phyloP scores from a whole-genome alignment of 2,113 vertebrate genomes.

The Tinamus guttatus region DNA sequence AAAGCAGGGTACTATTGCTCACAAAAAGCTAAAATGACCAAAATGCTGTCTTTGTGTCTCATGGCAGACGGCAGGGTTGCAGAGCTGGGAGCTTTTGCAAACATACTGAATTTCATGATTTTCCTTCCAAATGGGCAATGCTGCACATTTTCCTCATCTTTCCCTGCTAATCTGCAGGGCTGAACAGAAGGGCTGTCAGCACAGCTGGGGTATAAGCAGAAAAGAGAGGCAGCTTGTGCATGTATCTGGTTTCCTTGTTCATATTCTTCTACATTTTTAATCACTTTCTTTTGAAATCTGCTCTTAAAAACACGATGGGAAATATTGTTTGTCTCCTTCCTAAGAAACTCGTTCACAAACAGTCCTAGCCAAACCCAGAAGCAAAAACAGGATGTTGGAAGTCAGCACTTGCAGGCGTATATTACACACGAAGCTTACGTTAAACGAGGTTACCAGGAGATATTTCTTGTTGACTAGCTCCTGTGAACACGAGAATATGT shows the following conservation, averaged over 20 bases:
- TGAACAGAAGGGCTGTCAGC: constrained; percentile 23
- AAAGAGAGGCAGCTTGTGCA: background rate
- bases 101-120: background rate
- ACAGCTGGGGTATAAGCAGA: constrained; percentile 29
- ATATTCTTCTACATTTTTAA: constrained; percentile 68
- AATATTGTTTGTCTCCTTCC: background rate
- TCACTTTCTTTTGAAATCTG: constrained; percentile 43
- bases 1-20: background rate
- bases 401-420: background rate
- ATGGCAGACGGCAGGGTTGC: background rate
- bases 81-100: background rate
- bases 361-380: constrained; percentile 9
- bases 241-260: constrained; percentile 51
- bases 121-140: background rate
- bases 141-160: background rate
- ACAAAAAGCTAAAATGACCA: background rate
- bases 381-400: background rate
- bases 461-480: constrained; percentile 17
- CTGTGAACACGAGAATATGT: background rate
- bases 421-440: background rate
- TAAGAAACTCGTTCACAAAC: constrained; percentile 14
- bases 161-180: background rate
- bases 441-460: background rate
- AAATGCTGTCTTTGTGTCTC: background rate
- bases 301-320: constrained; percentile 33